Conservation (phyloP, 2,113 vertebrate genomes). For the Microcebus jonahi region DNA sequence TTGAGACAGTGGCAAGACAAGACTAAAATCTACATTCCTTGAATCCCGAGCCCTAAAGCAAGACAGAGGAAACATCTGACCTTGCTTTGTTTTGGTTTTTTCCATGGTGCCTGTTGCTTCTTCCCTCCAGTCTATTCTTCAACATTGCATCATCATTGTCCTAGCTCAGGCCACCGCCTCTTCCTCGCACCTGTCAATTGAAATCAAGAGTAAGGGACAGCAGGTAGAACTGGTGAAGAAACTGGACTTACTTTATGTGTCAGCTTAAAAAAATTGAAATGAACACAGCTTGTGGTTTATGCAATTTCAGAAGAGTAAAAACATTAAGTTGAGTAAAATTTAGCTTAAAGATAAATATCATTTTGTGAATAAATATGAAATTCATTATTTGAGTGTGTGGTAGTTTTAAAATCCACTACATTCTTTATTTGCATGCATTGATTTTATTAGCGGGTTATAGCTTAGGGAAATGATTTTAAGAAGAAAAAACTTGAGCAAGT, state of each 20-base stretch:
- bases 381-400: not conserved
- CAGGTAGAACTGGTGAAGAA: not conserved
- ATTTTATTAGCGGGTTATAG: constrained; percentile 13
- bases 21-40: not conserved
- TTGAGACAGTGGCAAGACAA: not conserved
- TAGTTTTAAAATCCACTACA: constrained; percentile 6
- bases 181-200: constrained; percentile 62
- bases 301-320: not conserved
- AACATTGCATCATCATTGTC: constrained; percentile 54
- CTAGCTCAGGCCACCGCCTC: constrained; percentile 64
- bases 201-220: constrained; percentile 27
- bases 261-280: not conserved
- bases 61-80: constrained; percentile 49
- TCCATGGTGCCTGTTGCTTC: constrained; percentile 79
- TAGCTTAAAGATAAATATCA: not conserved
- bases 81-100: constrained; percentile 80
- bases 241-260: not conserved
- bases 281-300: not conserved
- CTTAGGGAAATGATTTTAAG: constrained; percentile 32
- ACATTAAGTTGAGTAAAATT: not conserved
- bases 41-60: not conserved
- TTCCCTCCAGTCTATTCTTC: constrained; percentile 63
- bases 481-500: constrained; percentile 8
- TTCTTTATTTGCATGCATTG: constrained; percentile 11
- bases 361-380: constrained; percentile 25